Percentiles rank a stretch among this genome's conserved stretches.
Conservation (phyloP, 2,797 vertebrate species). For the Danionella dracula region DNA sequence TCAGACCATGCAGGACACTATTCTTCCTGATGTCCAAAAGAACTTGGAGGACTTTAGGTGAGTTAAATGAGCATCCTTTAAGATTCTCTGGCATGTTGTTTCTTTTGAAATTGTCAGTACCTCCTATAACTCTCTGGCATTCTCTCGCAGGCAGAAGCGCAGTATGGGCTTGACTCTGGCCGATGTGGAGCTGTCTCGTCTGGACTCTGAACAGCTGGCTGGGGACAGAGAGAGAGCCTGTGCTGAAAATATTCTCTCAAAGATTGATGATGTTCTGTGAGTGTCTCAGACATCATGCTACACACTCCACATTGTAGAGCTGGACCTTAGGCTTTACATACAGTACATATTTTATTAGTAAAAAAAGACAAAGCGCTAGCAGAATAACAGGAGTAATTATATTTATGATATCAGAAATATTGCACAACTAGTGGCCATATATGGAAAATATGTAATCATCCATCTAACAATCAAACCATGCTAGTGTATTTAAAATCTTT, state of each 20-base stretch:
- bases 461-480: too few relatives aligned
- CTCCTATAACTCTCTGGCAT: background rate
- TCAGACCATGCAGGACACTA: conserved; percentile 87
- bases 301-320: background rate
- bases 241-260: conserved; percentile 87
- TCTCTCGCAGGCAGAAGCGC: conserved; percentile 83
- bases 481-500: too few relatives aligned
- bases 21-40: conserved; percentile 85
- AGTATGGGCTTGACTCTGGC: conserved; percentile 94
- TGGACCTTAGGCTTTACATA: too few relatives aligned
- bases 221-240: conserved; percentile 84
- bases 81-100: background rate
- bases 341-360: too few relatives aligned
- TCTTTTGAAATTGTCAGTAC: background rate
- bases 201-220: conserved; percentile 80
- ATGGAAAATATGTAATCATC: background rate
- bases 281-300: conserved; percentile 44
- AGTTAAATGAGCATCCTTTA: background rate
- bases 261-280: conserved; percentile 94
- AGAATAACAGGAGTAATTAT: too few relatives aligned
- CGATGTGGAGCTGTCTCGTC: conserved; percentile 78
- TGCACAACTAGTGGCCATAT: too few relatives aligned
- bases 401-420: too few relatives aligned
- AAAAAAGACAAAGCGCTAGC: too few relatives aligned
- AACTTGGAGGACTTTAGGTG: conserved; percentile 96